Percentiles rank a stretch among this genome's conserved stretches.
Evolutionary conservation across 2,113 vertebrate species (phyloP).

Genomic region (Nothobranchius kuhntae): DNA sequence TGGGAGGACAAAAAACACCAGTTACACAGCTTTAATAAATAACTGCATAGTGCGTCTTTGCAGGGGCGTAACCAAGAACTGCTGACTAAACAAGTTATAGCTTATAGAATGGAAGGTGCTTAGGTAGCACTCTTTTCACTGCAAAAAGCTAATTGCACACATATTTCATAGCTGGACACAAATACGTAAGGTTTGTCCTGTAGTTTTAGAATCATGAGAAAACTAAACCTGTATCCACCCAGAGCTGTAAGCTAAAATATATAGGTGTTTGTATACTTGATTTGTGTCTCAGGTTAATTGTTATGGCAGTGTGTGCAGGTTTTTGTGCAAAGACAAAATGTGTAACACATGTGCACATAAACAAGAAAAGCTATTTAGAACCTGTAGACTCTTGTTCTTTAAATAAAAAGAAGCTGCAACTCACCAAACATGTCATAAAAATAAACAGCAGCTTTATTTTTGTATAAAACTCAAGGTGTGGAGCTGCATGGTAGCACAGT

Average conservation of each 20-base stretch:
- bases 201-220: neutral
- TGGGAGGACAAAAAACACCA: constrained; percentile 31
- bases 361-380: neutral
- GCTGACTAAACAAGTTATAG: constrained; percentile 63
- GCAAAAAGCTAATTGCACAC: constrained; percentile 6
- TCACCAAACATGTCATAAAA: too few species aligned
- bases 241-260: too few species aligned
- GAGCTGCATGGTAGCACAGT: too few species aligned
- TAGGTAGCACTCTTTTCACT: constrained; percentile 45
- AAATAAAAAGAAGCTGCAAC: too few species aligned
- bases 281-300: too few species aligned
- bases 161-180: neutral
- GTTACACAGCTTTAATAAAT: constrained; percentile 34
- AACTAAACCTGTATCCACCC: too few species aligned
- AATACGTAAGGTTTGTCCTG: neutral
- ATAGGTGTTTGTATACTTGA: too few species aligned
- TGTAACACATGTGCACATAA: neutral
- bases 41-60: neutral
- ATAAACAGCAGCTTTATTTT: neutral
- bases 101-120: constrained; percentile 45
- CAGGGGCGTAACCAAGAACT: constrained; percentile 35
- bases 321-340: too few species aligned
- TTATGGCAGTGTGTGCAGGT: too few species aligned
- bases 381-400: too few species aligned
- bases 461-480: neutral